Conservation (phyloP, 1,140 invertebrate species). For the Drosophila virilis region DNA sequence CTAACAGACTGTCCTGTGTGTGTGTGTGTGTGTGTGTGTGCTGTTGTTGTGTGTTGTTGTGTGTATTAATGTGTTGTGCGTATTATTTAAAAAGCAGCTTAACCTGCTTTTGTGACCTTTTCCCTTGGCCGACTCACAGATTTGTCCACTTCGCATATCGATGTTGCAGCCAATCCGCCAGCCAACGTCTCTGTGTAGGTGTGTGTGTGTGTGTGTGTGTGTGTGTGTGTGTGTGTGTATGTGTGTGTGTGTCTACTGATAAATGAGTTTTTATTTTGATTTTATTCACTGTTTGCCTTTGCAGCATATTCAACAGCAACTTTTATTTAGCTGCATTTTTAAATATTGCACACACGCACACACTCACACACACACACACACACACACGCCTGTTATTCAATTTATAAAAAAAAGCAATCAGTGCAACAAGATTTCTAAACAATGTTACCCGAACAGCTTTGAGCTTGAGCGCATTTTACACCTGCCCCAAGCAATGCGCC, state of each 20-base stretch:
- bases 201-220: slow-evolving; percentile 17
- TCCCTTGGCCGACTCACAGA: slow-evolving; percentile 61
- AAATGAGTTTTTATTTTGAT: slow-evolving; percentile 82
- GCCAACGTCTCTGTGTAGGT: slow-evolving; percentile 21
- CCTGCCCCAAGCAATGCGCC: background rate
- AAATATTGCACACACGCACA: slow-evolving; percentile 50
- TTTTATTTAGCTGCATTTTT: slow-evolving; percentile 44
- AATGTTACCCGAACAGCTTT: slow-evolving; percentile 1
- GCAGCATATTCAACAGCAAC: slow-evolving; percentile 42
- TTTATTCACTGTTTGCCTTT: slow-evolving; percentile 73
- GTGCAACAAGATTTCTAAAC: slow-evolving; percentile 53
- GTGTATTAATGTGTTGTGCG: slow-evolving; percentile 68
- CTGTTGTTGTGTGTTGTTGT: slow-evolving; percentile 1
- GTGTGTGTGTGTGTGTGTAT: slow-evolving; percentile 3
- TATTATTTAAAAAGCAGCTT: slow-evolving; percentile 80
- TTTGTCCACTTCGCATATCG: slow-evolving; percentile 53
- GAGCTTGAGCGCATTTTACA: background rate
- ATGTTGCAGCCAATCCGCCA: slow-evolving; percentile 42
- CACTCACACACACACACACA: background rate
- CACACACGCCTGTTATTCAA: slow-evolving; percentile 4
- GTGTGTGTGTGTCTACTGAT: slow-evolving; percentile 55
- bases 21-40: background rate
- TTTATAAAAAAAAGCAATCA: slow-evolving; percentile 7
- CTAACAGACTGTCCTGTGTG: background rate
- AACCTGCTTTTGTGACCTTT: slow-evolving; percentile 82